Conservation (phyloP, 1,140 invertebrate species). For the Drosophila triauraria region DNA sequence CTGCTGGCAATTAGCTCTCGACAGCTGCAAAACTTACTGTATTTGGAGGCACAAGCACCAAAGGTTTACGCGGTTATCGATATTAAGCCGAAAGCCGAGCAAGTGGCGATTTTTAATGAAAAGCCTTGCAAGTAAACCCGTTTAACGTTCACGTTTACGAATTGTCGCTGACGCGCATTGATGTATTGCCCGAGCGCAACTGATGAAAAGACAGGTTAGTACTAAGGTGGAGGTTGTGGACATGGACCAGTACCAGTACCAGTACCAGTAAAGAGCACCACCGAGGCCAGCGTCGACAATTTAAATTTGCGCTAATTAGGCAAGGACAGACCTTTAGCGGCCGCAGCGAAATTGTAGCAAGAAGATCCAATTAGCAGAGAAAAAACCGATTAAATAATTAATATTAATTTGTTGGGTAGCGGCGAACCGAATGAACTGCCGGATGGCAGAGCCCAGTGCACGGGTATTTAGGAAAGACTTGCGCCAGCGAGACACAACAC, state of each 20-base stretch:
- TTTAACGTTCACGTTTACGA: too few relatives aligned
- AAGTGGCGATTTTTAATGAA: neutral
- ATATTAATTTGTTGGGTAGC: constrained; percentile 51
- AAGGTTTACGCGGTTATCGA: constrained; percentile 3
- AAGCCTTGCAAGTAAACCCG: constrained; percentile 3
- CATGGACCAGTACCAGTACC: constrained; percentile 9
- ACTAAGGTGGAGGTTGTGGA: constrained; percentile 29
- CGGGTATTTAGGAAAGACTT: constrained; percentile 1
- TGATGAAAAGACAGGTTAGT: constrained; percentile 13
- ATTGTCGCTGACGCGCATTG: constrained; percentile 17
- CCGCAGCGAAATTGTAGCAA: constrained; percentile 52
- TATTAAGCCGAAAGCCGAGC: neutral
- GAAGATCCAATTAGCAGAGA: constrained; percentile 63
- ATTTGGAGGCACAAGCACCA: constrained; percentile 3
- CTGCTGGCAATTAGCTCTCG: neutral
- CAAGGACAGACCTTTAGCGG: constrained; percentile 69
- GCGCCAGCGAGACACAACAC: constrained; percentile 1
- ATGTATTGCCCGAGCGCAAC: constrained; percentile 10
- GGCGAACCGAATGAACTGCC: constrained; percentile 26
- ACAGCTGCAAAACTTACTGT: neutral
- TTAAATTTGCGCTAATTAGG: constrained; percentile 65
- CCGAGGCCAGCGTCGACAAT: constrained; percentile 42
- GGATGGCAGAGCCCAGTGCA: constrained; percentile 2
- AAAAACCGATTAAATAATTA: constrained; percentile 75
- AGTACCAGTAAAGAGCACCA: constrained; percentile 23